Conservation (phyloP, 2,888 invertebrate species). For the Ecliptopera silaceata region DNA sequence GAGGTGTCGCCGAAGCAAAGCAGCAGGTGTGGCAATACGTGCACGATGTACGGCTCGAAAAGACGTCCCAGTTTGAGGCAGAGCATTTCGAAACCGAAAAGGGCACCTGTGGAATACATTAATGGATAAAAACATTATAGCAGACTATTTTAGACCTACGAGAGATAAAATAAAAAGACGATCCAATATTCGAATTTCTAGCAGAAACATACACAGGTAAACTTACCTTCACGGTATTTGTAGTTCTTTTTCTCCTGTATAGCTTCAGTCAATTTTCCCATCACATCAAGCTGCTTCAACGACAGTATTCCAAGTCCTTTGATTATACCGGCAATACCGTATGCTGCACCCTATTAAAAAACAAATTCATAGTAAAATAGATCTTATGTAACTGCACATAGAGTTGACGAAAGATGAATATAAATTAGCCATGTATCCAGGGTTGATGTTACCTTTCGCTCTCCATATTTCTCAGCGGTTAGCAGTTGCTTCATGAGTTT, state of each 20-base stretch:
- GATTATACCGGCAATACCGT: slow-evolving; percentile 97
- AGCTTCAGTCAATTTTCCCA: slow-evolving; percentile 95
- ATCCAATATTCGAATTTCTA: too few relatives aligned
- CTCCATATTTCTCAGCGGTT: slow-evolving; percentile 96
- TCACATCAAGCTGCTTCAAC: slow-evolving; percentile 97
- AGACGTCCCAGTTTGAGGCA: slow-evolving; percentile 97
- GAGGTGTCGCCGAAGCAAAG: slow-evolving; percentile 98
- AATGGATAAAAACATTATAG: too few relatives aligned
- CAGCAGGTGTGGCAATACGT: slow-evolving; percentile 96
- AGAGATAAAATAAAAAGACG: too few relatives aligned
- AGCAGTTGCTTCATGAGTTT: slow-evolving; percentile 93
- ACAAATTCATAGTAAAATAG: not conserved
- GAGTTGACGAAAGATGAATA: not conserved
- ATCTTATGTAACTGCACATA: not conserved
- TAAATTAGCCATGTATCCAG: not conserved
- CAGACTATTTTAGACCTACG: too few relatives aligned
- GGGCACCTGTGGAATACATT: slow-evolving; percentile 84
- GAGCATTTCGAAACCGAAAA: slow-evolving; percentile 98
- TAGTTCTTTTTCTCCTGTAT: slow-evolving; percentile 99
- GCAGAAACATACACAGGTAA: not conserved
- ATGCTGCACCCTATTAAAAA: slow-evolving; percentile 92
- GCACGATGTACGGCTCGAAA: slow-evolving; percentile 99
- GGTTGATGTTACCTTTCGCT: slow-evolving; percentile 78
- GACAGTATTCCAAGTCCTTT: slow-evolving; percentile 98
- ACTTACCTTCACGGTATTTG: slow-evolving; percentile 94